Base-by-base conservation (phyloP, 2,797 vertebrate species). In the Bufotes viridis region DNA sequence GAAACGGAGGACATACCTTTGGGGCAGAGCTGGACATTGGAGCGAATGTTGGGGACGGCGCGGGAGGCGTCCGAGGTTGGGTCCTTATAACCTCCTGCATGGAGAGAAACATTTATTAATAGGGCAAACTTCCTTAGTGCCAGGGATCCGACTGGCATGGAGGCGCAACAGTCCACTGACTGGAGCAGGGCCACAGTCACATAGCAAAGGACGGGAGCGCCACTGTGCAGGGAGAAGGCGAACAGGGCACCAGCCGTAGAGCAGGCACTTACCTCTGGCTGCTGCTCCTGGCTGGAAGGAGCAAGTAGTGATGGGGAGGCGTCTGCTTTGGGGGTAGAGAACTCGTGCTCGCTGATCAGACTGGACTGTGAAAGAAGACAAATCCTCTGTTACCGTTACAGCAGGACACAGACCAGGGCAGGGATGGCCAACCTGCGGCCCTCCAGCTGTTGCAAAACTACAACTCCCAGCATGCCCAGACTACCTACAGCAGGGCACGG, bases 311-410 rank as follows among this genome's bases (percentile, higher is more conserved):
- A 95, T 1, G 96, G 92, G 2, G 94, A 95, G 90, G 94, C 91
- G 85, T 97, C 97, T 1, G 95, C 87, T 89, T 95, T 95, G 87
- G 90, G 93, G 89, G 90, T 93, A 15, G 93, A 96, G 1, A 90
- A 84, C 81, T 99, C 98, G 1, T 95, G 92, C 75, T 98, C 98
- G 49, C 94, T 91, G 70, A 96, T 85, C n/a, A 96, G 96, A 92
- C 95, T 94, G 51, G 95, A 94, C 98, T 99, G 94, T 70, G 92
- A 88, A 42, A 55, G 69, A 88, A 26, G 75, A 42, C 7, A n/a
- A 26, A 87, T 42, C 9, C 3, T 42, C 8, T 20, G 70, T 74
- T 74, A 74, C 34, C 15, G 7, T 29, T 57, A 57, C 12, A 57
- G 18, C 14, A 60, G 58, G 58, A 18, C 15, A 34, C 34, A 34